Evolutionary conservation across 1,140 invertebrate species (phyloP).

Genomic region (Armadillidium nasatum): DNA sequence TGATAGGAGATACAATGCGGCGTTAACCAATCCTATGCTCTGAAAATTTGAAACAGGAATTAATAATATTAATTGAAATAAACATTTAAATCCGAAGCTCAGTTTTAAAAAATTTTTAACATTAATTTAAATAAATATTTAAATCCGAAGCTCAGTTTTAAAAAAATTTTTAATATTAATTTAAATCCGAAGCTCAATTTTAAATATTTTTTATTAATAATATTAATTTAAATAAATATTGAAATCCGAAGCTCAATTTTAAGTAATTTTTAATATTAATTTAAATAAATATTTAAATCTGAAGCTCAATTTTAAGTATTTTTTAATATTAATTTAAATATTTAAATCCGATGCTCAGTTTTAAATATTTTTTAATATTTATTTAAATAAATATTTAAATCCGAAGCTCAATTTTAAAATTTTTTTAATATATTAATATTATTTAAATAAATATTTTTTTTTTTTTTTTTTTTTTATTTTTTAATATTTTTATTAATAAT

Average conservation of each 20-base stretch:
- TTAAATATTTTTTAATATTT: not conserved
- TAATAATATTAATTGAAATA: not conserved
- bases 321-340: not conserved
- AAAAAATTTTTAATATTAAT: not conserved
- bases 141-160: not conserved
- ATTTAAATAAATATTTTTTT: too few relatives aligned
- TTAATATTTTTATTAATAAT: not conserved
- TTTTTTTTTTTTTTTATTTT: too few relatives aligned
- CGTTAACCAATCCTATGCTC: constrained; percentile 66
- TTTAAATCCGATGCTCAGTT: not conserved
- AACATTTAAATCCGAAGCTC: not conserved
- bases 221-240: not conserved
- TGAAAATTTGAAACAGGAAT: constrained; percentile 46
- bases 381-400: not conserved
- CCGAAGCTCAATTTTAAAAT: not conserved
- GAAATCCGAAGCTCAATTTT: not conserved
- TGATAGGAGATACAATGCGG: constrained; percentile 66
- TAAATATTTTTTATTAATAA: not conserved
- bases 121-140: not conserved
- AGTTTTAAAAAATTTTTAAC: not conserved
- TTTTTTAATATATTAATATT: too few relatives aligned
- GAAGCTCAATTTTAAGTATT: not conserved
- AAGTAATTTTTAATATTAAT: not conserved
- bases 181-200: not conserved
- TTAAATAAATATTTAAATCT: not conserved